Base-by-base conservation (phyloP, 2,888 invertebrate genomes). In the Apeira syringaria region DNA sequence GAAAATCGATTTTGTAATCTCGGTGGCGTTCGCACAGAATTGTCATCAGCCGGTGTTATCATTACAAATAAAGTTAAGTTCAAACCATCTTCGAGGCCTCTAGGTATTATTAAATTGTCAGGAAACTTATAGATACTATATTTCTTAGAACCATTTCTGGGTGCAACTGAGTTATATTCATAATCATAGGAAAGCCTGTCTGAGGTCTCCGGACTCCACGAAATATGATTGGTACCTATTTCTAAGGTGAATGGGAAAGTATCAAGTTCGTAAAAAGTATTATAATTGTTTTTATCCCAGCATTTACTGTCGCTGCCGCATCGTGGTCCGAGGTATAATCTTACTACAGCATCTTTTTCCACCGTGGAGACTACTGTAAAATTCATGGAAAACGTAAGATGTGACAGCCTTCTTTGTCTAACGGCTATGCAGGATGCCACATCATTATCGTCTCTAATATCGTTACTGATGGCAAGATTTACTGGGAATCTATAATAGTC, bases 51-150 rank as follows among this genome's bases (percentile, higher is more conserved):
- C 5, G 74, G 66, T 1, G 79, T 77, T 17, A 88, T 60, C 48
- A 86, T 81, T 13, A 83, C 37, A 53, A 87, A 87, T n/a, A 87
- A 50, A 9, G 86, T 83, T 2, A 86, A 44, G 48, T 81, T 80
- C 1, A 87, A 56, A 1, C 88, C 88, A 13, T 70, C 51, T 40
- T 74, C 66, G 10, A 64, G 58, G 1, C 88, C 88, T 60, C 63
- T 77, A 2, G 89, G 89, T 40, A 89, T 67, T 3, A 81, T 45
- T 37, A 89, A 61, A 43, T 69, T 82, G 48, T 73, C 69, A 5
- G 89, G 89, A 49, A 87, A 86, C 56, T 76, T 80, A 29, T 70
- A 86, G 29, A 83, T 60, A 44, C 50, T 56, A 17, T 43, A 51
- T 5, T 35, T 40, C 18, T 46, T 13, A n/a, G 36, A 42, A 2